Evolutionary conservation across 2,113 vertebrate species (phyloP).

Genomic region (Brachypteracias leptosomus): DNA sequence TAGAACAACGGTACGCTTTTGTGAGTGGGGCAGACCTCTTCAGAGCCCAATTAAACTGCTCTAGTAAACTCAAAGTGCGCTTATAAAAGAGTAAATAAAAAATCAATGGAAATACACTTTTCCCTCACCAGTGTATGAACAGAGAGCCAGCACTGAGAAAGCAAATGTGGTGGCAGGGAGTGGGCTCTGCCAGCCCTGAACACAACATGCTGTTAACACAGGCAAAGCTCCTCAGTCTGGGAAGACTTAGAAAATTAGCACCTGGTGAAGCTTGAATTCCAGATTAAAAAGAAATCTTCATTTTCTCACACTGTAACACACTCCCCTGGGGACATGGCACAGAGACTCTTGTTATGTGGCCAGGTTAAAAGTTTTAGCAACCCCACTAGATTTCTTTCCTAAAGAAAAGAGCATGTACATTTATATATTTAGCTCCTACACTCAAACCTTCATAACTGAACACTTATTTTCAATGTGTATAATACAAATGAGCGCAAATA

Average conservation of each 20-base stretch:
- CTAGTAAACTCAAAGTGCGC: neutral
- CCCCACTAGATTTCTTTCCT: neutral
- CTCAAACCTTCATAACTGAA: neutral
- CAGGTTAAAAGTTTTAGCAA: neutral
- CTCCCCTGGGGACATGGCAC: neutral
- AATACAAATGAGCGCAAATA: neutral
- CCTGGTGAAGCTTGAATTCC: neutral
- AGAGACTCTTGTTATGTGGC: neutral
- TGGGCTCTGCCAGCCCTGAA: neutral
- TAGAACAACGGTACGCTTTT: neutral
- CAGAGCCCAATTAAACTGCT: neutral
- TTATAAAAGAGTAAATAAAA: constrained; percentile 12
- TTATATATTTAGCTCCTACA: neutral
- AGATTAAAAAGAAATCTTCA: neutral
- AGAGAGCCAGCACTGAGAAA: neutral
- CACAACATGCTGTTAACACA: fast-evolving
- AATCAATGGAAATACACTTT: neutral
- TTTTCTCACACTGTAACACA: neutral
- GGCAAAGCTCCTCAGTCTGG: neutral
- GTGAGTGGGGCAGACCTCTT: neutral
- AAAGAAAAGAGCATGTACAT: neutral
- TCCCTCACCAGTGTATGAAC: neutral
- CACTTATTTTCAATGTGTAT: neutral
- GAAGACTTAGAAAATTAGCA: neutral
- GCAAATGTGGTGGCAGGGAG: neutral